These are phyloP conservation scores for Tachycineta bicolor DNA, from an alignment of 2,113 vertebrate species.

Conservation along the genomic window DNA sequence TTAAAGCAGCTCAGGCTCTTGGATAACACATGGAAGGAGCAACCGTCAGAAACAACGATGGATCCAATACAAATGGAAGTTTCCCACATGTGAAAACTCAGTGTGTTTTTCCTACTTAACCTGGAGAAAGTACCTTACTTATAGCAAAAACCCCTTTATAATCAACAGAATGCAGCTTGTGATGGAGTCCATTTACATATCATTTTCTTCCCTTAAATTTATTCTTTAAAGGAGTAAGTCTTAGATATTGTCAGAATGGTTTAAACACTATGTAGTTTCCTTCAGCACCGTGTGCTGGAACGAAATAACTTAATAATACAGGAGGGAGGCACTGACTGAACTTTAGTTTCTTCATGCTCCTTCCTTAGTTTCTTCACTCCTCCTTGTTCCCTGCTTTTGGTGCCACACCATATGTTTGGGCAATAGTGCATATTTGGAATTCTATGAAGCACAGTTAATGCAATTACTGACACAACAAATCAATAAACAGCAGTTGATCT, in stretches of 20 bases:
- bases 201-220: neutral
- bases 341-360: conserved; percentile 43
- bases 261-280: neutral
- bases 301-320: conserved; percentile 56
- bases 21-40: neutral
- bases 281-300: neutral
- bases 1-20: neutral
- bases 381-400: conserved; percentile 28
- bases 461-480: conserved; percentile 63
- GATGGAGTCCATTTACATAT: neutral
- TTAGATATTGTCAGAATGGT: neutral
- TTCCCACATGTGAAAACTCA: neutral
- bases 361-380: conserved; percentile 50
- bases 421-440: conserved; percentile 47
- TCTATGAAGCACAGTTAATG: conserved; percentile 47
- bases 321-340: conserved; percentile 23
- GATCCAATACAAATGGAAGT: neutral
- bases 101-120: neutral
- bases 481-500: conserved; percentile 62
- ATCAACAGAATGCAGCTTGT: neutral
- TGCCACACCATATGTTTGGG: conserved; percentile 37
- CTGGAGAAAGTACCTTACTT: neutral
- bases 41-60: neutral
- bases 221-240: neutral
- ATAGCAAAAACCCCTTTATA: neutral